phyloP scores from a whole-genome alignment of 1,140 invertebrate species.

The Aphaenogaster floridana region DNA sequence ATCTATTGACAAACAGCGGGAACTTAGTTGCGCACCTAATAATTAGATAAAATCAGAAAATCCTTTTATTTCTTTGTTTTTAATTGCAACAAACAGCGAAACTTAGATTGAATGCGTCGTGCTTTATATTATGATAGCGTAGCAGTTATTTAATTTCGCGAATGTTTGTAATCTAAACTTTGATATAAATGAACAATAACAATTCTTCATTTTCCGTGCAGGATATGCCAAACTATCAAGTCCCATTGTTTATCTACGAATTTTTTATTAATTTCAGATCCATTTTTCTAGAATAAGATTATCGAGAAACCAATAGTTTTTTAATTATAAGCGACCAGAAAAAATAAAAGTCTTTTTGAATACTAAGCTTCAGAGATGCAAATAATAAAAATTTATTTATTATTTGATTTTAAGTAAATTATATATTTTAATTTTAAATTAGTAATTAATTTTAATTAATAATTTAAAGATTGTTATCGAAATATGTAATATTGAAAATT shows the following conservation, averaged over 20 bases:
- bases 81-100: not conserved
- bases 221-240: not conserved
- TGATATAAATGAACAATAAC: slow-evolving; percentile 3
- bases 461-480: not conserved
- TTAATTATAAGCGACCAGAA: not conserved
- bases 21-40: no score
- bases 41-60: not conserved
- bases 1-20: no score
- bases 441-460: not conserved
- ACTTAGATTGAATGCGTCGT: not conserved
- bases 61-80: not conserved
- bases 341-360: not conserved
- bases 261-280: not conserved
- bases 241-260: not conserved
- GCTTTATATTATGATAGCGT: not conserved
- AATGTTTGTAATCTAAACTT: slow-evolving; percentile 7
- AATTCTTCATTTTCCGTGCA: not conserved
- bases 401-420: not conserved
- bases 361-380: no score
- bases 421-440: not conserved
- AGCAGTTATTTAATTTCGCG: slow-evolving; percentile 9
- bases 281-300: not conserved
- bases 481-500: not conserved
- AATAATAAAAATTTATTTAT: not conserved
- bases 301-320: not conserved